Percentiles rank a stretch among this genome's conserved stretches.
Conservation (phyloP, 2,113 vertebrate genomes). For the Hepsetus odoe region DNA sequence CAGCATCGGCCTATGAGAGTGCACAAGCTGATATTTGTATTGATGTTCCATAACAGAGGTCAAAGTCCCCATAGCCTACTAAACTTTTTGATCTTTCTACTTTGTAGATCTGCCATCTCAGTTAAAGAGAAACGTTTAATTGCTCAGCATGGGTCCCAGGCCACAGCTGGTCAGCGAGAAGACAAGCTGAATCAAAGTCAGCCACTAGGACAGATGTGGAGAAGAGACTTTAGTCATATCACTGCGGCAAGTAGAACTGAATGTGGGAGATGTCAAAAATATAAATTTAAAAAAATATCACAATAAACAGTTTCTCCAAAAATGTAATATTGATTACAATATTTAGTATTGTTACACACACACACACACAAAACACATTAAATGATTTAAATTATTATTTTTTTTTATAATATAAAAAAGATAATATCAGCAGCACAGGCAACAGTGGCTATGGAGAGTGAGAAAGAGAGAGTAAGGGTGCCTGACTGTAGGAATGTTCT, state of each 20-base stretch:
- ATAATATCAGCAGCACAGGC: slow-evolving; percentile 19
- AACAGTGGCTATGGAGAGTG: background rate
- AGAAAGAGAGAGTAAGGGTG: background rate
- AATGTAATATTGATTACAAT: no score
- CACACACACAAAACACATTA: no score
- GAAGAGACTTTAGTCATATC: slow-evolving; percentile 23
- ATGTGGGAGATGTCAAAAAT: background rate
- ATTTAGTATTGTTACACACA: no score
- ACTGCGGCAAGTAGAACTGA: background rate
- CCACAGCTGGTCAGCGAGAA: background rate
- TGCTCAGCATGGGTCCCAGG: background rate
- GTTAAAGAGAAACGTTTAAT: background rate
- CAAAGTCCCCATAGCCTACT: slow-evolving; percentile 27
- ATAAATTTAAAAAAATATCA: no score
- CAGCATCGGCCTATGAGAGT: background rate
- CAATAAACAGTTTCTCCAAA: no score
- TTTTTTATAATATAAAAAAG: no score
- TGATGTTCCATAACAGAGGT: slow-evolving; percentile 25
- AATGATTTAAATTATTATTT: no score
- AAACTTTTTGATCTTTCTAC: background rate
- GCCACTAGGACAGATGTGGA: slow-evolving; percentile 12
- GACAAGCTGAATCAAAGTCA: slow-evolving; percentile 17
- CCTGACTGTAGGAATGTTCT: background rate
- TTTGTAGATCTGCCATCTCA: background rate
- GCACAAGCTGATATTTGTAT: slow-evolving; percentile 1